Conservation (phyloP, 1,140 invertebrate species). For the Varroa destructor region DNA sequence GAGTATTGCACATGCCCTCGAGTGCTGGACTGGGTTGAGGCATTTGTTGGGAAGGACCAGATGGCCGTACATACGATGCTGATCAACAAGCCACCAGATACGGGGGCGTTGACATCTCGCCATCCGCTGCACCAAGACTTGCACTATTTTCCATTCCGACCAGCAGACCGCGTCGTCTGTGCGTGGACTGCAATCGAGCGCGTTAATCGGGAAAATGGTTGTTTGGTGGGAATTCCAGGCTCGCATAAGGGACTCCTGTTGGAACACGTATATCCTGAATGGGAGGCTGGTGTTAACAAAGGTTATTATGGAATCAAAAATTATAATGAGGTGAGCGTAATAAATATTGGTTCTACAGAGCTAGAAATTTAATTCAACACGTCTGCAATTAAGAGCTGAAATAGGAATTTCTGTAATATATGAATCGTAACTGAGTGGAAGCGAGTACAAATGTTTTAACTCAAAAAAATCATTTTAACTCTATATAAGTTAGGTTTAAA, state of each 20-base stretch:
- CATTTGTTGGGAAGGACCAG: constrained; percentile 63
- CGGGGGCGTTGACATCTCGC: constrained; percentile 49
- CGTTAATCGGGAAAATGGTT: constrained; percentile 63
- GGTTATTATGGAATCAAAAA: constrained; percentile 65
- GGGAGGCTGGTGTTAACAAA: constrained; percentile 58
- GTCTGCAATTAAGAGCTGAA: no score
- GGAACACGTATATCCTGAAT: constrained; percentile 58
- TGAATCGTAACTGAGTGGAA: no score
- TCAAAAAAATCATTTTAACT: no score
- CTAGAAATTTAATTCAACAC: no score
- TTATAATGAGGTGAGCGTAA: constrained; percentile 40
- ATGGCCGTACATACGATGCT: constrained; percentile 73
- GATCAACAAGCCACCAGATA: constrained; percentile 78
- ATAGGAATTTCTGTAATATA: no score
- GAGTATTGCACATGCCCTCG: constrained; percentile 52
- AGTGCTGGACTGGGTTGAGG: constrained; percentile 57
- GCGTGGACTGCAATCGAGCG: constrained; percentile 76
- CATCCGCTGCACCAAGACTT: constrained; percentile 72
- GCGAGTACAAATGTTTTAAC: no score
- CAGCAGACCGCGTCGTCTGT: constrained; percentile 60
- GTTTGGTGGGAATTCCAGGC: constrained; percentile 65
- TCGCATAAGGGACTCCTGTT: constrained; percentile 55
- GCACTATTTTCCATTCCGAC: constrained; percentile 75
- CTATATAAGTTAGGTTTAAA: no score
- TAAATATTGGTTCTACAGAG: no score